Percentiles rank a stretch among this genome's conserved stretches.
These are phyloP conservation scores for Phoeniculus purpureus DNA, from an alignment of 2,797 vertebrate species.

Conservation along the genomic window DNA sequence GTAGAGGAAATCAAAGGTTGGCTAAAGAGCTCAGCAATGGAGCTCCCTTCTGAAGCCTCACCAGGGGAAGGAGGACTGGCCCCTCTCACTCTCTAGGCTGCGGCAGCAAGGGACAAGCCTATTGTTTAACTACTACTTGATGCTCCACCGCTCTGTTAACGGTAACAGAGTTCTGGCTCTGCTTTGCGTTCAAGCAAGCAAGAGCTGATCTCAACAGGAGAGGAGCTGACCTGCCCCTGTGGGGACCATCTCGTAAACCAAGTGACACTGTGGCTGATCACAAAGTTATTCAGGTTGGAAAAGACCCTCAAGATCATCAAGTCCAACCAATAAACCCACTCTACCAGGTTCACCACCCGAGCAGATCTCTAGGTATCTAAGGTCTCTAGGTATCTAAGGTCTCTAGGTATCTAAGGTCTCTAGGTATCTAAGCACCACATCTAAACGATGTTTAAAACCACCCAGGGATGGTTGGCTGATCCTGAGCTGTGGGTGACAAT, in stretches of 20 bases:
- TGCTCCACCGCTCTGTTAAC: fast-evolving
- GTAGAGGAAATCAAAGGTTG: background rate
- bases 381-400: too few species aligned
- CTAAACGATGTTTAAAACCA: too few species aligned
- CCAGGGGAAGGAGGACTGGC: too few species aligned
- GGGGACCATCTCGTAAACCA: fast-evolving
- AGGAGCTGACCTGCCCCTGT: background rate
- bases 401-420: too few species aligned
- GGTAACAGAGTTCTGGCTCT: background rate
- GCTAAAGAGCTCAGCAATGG: background rate
- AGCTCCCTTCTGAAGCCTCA: background rate
- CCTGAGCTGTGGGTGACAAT: background rate
- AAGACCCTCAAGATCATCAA: too few species aligned
- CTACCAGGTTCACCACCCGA: too few species aligned
- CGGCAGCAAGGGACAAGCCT: background rate
- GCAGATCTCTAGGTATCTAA: too few species aligned
- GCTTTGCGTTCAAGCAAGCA: fast-evolving
- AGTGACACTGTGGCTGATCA: background rate
- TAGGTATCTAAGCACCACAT: too few species aligned
- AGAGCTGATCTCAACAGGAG: background rate
- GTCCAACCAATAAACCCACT: too few species aligned
- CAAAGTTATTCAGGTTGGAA: too few species aligned
- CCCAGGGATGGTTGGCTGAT: too few species aligned
- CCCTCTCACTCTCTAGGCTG: fast-evolving
- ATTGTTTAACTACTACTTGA: too few species aligned